phyloP scores from a whole-genome alignment of 2,888 invertebrate species.

The Bombyx huttoni region DNA sequence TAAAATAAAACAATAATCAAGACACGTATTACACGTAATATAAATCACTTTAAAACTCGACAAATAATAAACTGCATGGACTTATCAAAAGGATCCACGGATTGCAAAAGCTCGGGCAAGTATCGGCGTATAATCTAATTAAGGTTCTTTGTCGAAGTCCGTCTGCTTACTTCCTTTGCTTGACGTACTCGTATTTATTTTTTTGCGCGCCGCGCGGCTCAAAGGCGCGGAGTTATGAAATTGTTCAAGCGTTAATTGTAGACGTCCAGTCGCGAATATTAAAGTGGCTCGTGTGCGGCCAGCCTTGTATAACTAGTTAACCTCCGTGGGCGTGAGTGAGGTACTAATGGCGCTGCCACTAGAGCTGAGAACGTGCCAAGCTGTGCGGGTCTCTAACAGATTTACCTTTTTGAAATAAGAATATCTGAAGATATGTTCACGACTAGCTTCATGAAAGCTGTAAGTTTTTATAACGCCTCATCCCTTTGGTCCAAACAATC shows the following conservation, averaged over 20 bases:
- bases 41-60: constrained; percentile 9
- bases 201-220: constrained; percentile 45
- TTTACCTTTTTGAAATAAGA: too few relatives aligned
- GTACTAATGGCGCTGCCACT: constrained; percentile 19
- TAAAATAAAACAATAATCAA: not conserved
- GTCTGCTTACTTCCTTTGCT: constrained; percentile 45
- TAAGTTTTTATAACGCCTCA: too few relatives aligned
- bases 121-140: constrained; percentile 57
- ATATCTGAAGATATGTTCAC: too few relatives aligned
- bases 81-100: constrained; percentile 26
- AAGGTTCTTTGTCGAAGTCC: constrained; percentile 40
- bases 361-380: not conserved
- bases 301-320: constrained; percentile 51
- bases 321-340: constrained; percentile 32
- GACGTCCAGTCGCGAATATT: constrained; percentile 68
- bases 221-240: constrained; percentile 68
- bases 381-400: too few relatives aligned
- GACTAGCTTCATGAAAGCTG: too few relatives aligned
- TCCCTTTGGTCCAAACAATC: too few relatives aligned
- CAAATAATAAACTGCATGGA: constrained; percentile 17
- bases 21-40: not conserved
- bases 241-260: constrained; percentile 69
- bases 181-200: constrained; percentile 45
- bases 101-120: constrained; percentile 33
- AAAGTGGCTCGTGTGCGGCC: constrained; percentile 47